These are phyloP conservation scores for Rhynchonycteris naso DNA, from an alignment of 2,797 vertebrate genomes.

Conservation along the genomic window DNA sequence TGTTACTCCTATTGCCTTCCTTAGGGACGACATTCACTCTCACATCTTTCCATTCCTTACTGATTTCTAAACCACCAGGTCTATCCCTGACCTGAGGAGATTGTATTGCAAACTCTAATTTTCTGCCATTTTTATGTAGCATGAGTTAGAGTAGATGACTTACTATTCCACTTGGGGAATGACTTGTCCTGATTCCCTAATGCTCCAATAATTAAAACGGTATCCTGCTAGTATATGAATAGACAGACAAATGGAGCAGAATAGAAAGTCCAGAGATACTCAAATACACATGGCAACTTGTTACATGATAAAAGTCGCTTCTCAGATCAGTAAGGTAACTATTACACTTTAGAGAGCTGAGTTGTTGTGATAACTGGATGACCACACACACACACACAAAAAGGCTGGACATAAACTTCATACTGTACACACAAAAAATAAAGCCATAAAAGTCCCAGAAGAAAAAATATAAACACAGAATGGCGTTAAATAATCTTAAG, in stretches of 20 bases:
- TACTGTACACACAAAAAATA: neutral
- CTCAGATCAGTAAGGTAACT: neutral
- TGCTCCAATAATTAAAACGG: neutral
- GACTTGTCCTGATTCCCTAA: neutral
- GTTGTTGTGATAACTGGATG: neutral
- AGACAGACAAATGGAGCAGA: neutral
- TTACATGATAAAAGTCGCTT: neutral
- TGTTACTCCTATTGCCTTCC: neutral
- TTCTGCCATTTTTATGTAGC: constrained; percentile 37
- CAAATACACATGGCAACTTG: neutral
- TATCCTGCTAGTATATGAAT: neutral
- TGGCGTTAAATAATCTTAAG: neutral
- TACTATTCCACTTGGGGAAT: constrained; percentile 8
- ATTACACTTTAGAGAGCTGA: neutral
- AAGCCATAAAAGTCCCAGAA: neutral
- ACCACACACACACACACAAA: no score
- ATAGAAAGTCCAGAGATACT: neutral
- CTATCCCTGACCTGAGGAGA: neutral
- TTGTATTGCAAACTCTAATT: neutral
- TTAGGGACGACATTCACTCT: neutral
- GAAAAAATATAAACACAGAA: neutral
- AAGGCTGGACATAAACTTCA: neutral
- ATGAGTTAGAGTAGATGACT: neutral
- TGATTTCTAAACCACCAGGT: neutral
- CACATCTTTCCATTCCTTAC: neutral